phyloP scores from a whole-genome alignment of 2,113 vertebrate species.

The Xiphorhynchus elegans region DNA sequence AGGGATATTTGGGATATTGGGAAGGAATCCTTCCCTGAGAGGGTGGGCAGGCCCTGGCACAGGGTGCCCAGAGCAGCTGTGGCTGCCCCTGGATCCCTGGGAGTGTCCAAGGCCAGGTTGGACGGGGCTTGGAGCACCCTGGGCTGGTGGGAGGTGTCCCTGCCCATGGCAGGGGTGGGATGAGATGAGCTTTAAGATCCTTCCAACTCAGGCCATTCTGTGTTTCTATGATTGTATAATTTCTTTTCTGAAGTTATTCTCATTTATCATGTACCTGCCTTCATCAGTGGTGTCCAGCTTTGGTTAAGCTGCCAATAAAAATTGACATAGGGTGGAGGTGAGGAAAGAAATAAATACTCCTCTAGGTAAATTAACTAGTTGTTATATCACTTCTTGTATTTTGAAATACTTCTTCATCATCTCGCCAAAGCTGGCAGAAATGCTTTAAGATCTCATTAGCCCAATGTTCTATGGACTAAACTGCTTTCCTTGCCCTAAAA shows the following conservation, averaged over 20 bases:
- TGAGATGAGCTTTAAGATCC: fast-evolving
- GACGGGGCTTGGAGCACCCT: not conserved
- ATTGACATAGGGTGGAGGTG: not conserved
- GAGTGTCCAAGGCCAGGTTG: not conserved
- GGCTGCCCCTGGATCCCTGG: not conserved
- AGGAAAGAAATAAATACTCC: not conserved
- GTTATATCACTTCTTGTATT: slow-evolving; percentile 12
- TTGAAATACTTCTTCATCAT: slow-evolving; percentile 18
- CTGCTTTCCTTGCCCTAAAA: not conserved
- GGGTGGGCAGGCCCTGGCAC: not conserved
- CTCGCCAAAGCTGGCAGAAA: slow-evolving; percentile 41
- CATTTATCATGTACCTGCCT: not conserved
- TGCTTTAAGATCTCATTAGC: slow-evolving; percentile 45
- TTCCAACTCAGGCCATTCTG: not conserved
- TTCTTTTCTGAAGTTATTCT: not conserved
- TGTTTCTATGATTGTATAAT: not conserved
- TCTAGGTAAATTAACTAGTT: not conserved
- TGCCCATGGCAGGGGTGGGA: not conserved
- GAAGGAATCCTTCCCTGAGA: not conserved
- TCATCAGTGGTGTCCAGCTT: not conserved
- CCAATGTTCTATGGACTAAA: slow-evolving; percentile 3
- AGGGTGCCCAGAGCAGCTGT: not conserved
- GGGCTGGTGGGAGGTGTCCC: not conserved
- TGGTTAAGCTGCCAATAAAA: not conserved
- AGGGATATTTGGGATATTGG: not conserved